Evolutionary conservation across 2,888 invertebrate genomes (phyloP).

Genomic region (Ptychoptera albimana): DNA sequence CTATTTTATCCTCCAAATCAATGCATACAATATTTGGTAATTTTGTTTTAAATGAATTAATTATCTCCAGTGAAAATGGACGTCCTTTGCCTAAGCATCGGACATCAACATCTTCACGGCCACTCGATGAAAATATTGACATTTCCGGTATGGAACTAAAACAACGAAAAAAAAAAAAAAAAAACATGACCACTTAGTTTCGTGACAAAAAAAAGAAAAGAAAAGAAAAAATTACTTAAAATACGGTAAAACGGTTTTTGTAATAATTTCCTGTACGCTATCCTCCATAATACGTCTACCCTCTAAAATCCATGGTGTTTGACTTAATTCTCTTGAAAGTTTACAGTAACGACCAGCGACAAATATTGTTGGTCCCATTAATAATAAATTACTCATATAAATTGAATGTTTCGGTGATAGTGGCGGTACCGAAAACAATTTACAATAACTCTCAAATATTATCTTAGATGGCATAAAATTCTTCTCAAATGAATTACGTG

Average conservation of each 20-base stretch:
- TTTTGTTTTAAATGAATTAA: conserved; percentile 43
- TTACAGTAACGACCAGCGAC: conserved; percentile 57
- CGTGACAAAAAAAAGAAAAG: no score
- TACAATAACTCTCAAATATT: conserved; percentile 32
- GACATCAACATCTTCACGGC: conserved; percentile 95
- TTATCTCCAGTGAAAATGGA: conserved; percentile 81
- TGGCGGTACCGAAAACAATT: conserved; percentile 37
- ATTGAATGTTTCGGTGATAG: conserved; percentile 28
- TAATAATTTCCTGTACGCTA: conserved; percentile 86
- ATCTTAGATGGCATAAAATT: conserved; percentile 35
- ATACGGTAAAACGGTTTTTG: conserved; percentile 42
- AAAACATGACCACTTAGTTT: no score
- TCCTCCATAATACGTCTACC: conserved; percentile 63
- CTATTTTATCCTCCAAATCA: conserved; percentile 41
- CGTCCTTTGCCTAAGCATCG: conserved; percentile 81
- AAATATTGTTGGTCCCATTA: conserved; percentile 25
- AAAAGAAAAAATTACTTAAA: conserved; percentile 37
- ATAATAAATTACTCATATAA: conserved; percentile 17
- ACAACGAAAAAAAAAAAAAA: no score
- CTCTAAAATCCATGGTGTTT: conserved; percentile 80
- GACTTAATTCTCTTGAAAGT: conserved; percentile 66
- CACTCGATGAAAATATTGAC: conserved; percentile 76
- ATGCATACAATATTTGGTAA: conserved; percentile 35
- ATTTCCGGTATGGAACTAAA: no score
- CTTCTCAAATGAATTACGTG: conserved; percentile 47